Conservation (phyloP, 2,888 invertebrate species). For the Heliothis peltigera region DNA sequence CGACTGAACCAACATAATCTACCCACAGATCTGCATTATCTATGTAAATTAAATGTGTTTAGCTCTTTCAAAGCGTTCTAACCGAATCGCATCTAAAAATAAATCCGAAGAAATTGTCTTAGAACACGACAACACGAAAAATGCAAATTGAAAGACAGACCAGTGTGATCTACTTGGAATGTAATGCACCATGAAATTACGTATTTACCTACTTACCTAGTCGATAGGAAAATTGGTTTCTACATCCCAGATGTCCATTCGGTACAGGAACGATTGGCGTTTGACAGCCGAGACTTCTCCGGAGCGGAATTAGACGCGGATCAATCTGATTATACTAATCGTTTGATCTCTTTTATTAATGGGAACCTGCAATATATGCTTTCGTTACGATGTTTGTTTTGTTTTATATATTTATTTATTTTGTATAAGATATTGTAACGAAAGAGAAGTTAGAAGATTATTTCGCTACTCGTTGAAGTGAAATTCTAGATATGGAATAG, state of each 20-base stretch:
- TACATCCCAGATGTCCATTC: slow-evolving; percentile 80
- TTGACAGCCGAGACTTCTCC: slow-evolving; percentile 72
- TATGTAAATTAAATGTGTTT: slow-evolving; percentile 62
- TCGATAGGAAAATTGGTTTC: slow-evolving; percentile 87
- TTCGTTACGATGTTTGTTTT: slow-evolving; percentile 21
- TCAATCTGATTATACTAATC: slow-evolving; percentile 63
- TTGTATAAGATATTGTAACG: too few species aligned
- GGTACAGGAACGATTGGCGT: slow-evolving; percentile 78
- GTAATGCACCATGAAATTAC: slow-evolving; percentile 87
- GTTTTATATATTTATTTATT: slow-evolving; percentile 3
- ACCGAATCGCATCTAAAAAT: slow-evolving; percentile 55
- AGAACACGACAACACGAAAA: slow-evolving; percentile 66
- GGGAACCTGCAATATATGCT: slow-evolving; percentile 40
- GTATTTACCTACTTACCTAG: slow-evolving; percentile 87
- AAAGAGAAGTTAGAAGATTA: too few species aligned
- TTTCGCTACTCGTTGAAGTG: too few species aligned
- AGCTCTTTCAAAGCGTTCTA: slow-evolving; percentile 56
- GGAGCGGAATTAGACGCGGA: slow-evolving; percentile 33
- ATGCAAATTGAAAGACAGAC: slow-evolving; percentile 71
- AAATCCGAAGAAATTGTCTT: slow-evolving; percentile 61
- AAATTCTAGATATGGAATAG: too few species aligned
- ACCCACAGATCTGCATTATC: slow-evolving; percentile 54
- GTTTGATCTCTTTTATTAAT: slow-evolving; percentile 58
- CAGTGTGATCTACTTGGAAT: slow-evolving; percentile 80
- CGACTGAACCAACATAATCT: slow-evolving; percentile 32